These are phyloP conservation scores for Calephelis perditalis DNA, from an alignment of 2,888 invertebrate species.

Conservation along the genomic window DNA sequence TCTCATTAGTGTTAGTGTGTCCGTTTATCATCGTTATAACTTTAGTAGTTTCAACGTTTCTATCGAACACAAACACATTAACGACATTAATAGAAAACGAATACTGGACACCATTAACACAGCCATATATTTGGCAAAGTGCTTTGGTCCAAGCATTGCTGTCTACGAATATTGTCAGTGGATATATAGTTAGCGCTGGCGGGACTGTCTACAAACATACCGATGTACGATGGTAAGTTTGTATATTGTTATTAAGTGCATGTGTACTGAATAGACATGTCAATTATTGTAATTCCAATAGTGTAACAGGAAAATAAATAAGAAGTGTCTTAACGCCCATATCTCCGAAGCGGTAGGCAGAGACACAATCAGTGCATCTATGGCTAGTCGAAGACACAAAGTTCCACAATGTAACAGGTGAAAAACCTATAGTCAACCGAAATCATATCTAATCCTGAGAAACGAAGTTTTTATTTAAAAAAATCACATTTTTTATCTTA, in stretches of 20 bases:
- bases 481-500: too few species aligned
- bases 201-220: conserved; percentile 80
- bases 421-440: too few species aligned
- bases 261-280: neutral
- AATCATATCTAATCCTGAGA: too few species aligned
- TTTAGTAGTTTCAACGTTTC: conserved; percentile 54
- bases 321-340: too few species aligned
- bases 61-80: conserved; percentile 47
- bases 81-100: conserved; percentile 54
- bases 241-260: neutral
- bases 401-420: too few species aligned
- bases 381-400: too few species aligned
- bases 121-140: conserved; percentile 79
- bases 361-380: too few species aligned
- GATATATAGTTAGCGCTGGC: conserved; percentile 80
- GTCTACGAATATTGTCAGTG: conserved; percentile 81
- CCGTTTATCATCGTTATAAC: conserved; percentile 53
- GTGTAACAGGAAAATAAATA: too few species aligned
- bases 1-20: conserved; percentile 55
- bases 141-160: conserved; percentile 80
- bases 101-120: conserved; percentile 53
- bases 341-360: too few species aligned
- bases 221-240: conserved; percentile 80
- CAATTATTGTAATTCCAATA: too few species aligned
- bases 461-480: too few species aligned